Conservation (phyloP, 1,140 invertebrate genomes). For the Sweltsa coloradensis region DNA sequence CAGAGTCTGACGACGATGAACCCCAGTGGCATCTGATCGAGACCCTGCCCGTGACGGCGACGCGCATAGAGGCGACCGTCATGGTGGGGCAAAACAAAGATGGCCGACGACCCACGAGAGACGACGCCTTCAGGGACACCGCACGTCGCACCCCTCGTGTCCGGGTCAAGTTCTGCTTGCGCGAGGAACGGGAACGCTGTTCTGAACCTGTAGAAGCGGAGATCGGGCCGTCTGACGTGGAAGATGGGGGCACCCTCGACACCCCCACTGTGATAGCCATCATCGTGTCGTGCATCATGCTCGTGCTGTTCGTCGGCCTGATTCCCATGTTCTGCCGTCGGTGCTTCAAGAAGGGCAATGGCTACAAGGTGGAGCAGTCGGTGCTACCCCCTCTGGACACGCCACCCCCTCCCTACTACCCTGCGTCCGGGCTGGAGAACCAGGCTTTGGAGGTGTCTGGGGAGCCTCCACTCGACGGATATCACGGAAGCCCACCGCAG, state of each 20-base stretch:
- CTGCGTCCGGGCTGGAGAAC: constrained; percentile 74
- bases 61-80: constrained; percentile 46
- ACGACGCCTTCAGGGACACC: too few species aligned
- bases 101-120: too few species aligned
- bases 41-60: constrained; percentile 47
- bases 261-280: constrained; percentile 69
- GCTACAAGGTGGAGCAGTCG: too few species aligned
- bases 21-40: constrained; percentile 58
- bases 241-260: constrained; percentile 58
- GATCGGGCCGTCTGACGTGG: constrained; percentile 63
- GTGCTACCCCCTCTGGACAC: too few species aligned
- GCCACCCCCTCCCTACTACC: constrained; percentile 73
- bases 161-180: constrained; percentile 63
- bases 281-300: constrained; percentile 67
- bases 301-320: constrained; percentile 61
- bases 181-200: constrained; percentile 63
- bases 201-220: constrained; percentile 70
- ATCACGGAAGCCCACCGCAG: constrained; percentile 42
- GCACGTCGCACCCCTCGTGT: constrained; percentile 38
- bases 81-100: constrained; percentile 8
- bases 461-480: constrained; percentile 62
- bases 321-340: constrained; percentile 77
- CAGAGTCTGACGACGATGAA: constrained; percentile 23
- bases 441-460: constrained; percentile 78
- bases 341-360: constrained; percentile 64